Evolutionary conservation across 2,797 vertebrate species (phyloP).

Genomic region (Poecile montanus): DNA sequence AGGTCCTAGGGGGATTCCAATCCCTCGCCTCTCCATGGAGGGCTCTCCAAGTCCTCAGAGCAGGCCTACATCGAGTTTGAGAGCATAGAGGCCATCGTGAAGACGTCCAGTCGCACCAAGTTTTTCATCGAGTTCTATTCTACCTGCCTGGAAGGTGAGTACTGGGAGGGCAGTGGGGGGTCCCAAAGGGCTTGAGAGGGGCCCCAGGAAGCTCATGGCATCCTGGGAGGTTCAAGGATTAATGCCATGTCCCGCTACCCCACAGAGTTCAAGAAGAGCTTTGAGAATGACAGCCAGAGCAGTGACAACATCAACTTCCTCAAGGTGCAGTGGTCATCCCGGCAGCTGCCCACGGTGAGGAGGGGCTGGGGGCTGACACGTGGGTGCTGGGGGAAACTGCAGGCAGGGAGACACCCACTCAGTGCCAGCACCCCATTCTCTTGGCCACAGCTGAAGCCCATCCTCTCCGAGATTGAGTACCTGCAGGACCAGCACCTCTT

Average conservation of each 20-base stretch:
- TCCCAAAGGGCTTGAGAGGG: neutral
- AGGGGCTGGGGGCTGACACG: neutral
- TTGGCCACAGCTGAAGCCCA: slow-evolving; percentile 84
- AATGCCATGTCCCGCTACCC: neutral
- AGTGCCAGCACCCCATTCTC: neutral
- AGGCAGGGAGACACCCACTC: neutral
- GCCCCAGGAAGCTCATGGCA: neutral
- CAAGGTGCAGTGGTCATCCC: slow-evolving; percentile 94
- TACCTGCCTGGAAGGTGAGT: slow-evolving; percentile 92
- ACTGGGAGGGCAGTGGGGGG: accelerated
- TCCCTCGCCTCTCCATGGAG: slow-evolving; percentile 53
- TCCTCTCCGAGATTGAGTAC: slow-evolving; percentile 95
- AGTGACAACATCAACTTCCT: slow-evolving; percentile 97
- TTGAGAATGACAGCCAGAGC: slow-evolving; percentile 95
- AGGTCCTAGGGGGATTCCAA: neutral
- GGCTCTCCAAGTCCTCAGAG: slow-evolving; percentile 92
- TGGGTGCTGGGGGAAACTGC: neutral
- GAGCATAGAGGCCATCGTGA: slow-evolving; percentile 95
- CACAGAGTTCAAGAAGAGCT: slow-evolving; percentile 95
- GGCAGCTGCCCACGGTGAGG: slow-evolving; percentile 90
- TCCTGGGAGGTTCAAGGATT: neutral
- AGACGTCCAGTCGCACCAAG: slow-evolving; percentile 95
- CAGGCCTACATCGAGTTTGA: slow-evolving; percentile 97
- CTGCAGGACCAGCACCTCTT: slow-evolving; percentile 96
- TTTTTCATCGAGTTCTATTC: slow-evolving; percentile 99